Percentiles rank a stretch among this genome's conserved stretches.
Conservation (phyloP, 2,888 invertebrate genomes). For the Cantharis rustica region DNA sequence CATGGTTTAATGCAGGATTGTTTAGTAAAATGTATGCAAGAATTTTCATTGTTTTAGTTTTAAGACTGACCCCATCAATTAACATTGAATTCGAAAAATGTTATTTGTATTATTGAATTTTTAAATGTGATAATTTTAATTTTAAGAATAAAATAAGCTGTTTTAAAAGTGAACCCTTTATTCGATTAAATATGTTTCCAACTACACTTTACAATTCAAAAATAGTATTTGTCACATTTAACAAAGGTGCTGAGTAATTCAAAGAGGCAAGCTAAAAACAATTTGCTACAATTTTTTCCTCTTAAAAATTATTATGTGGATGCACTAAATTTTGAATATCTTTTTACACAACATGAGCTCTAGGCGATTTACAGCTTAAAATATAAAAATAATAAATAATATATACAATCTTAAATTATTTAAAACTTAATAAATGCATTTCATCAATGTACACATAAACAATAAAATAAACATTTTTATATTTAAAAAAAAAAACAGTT, state of each 20-base stretch:
- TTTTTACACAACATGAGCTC: background rate
- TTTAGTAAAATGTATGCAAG: background rate
- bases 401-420: conserved; percentile 18
- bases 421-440: conserved; percentile 22
- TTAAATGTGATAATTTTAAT: background rate
- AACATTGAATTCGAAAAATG: background rate
- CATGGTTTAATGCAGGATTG: conserved; percentile 17
- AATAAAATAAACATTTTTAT: conserved; percentile 6
- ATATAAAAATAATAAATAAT: conserved; percentile 26
- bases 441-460: conserved; percentile 4
- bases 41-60: background rate
- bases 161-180: background rate
- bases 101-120: background rate
- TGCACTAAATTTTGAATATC: background rate
- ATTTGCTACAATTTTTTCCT: background rate
- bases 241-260: background rate
- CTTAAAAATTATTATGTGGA: background rate
- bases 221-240: background rate
- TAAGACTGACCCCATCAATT: background rate
- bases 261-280: background rate
- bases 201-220: background rate
- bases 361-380: background rate
- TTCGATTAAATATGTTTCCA: background rate
- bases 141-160: background rate
- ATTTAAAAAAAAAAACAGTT: conserved; percentile 3